phyloP scores from a whole-genome alignment of 2,113 vertebrate species.

The Pardalotus punctatus region DNA sequence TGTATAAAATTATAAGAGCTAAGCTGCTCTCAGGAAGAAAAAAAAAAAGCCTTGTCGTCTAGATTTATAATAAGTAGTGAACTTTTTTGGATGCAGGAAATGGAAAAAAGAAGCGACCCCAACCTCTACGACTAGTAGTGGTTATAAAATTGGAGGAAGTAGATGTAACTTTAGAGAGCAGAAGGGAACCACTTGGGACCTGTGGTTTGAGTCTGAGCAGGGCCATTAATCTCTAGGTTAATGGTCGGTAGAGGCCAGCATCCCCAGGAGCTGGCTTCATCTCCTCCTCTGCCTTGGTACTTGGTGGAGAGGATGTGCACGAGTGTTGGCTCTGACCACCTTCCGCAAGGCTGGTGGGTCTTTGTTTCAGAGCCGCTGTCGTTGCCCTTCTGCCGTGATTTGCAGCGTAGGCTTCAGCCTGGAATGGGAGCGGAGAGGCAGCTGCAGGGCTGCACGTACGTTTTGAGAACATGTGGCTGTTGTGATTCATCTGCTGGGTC shows the following conservation, averaged over 20 bases:
- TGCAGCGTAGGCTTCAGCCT: background rate
- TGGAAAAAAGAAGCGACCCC: background rate
- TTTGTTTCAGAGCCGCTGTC: accelerated
- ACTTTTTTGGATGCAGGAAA: background rate
- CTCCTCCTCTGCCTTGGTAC: background rate
- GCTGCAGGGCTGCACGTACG: background rate
- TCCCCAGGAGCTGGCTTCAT: background rate
- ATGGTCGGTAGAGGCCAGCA: background rate
- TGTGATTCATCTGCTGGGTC: background rate
- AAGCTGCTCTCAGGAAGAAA: background rate
- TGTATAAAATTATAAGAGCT: background rate
- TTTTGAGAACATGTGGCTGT: background rate
- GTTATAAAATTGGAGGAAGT: background rate
- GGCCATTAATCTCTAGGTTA: background rate
- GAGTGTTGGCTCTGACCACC: too few species aligned
- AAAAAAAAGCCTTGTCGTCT: background rate
- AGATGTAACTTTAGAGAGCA: background rate
- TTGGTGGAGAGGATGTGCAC: accelerated
- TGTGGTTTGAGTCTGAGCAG: background rate
- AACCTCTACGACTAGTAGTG: background rate
- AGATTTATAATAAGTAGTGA: background rate
- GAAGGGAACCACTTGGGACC: background rate
- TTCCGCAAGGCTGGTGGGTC: accelerated
- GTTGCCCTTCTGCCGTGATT: accelerated
- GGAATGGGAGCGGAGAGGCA: background rate